Percentiles rank a stretch among this genome's conserved stretches.
Evolutionary conservation across 2,888 invertebrate genomes (phyloP).

Genomic region (Abrostola tripartita): DNA sequence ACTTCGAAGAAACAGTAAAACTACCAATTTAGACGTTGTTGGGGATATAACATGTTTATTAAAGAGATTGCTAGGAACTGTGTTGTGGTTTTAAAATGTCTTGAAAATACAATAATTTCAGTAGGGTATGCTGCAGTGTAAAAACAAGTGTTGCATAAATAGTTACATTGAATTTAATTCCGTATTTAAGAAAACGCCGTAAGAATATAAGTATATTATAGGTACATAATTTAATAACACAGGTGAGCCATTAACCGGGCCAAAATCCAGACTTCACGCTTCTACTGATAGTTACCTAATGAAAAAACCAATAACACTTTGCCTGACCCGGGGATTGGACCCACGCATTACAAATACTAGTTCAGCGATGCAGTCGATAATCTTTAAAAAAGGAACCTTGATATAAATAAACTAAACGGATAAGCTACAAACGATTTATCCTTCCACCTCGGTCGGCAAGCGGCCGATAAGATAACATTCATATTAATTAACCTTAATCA

Average conservation of each 20-base stretch:
- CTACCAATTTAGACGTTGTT: slow-evolving; percentile 13
- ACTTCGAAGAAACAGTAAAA: slow-evolving; percentile 23
- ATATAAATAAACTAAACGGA: slow-evolving; percentile 22
- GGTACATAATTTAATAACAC: no score
- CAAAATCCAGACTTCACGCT: no score
- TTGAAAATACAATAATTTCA: not conserved
- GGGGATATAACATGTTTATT: slow-evolving; percentile 10
- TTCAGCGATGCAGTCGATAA: not conserved
- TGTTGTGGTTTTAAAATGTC: slow-evolving; percentile 8
- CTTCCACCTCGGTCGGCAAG: slow-evolving; percentile 23
- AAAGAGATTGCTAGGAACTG: not conserved
- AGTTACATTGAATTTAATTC: no score
- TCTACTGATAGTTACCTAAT: no score
- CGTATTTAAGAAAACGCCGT: no score
- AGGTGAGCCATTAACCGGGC: no score
- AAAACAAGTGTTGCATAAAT: no score
- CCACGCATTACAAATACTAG: no score
- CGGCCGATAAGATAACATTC: slow-evolving; percentile 50
- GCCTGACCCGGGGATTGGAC: no score
- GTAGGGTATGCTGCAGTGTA: no score
- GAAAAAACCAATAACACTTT: no score
- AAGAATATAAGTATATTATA: no score
- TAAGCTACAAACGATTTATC: slow-evolving; percentile 43
- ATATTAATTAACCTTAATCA: slow-evolving; percentile 53
- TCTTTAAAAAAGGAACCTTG: slow-evolving; percentile 20